Evolutionary conservation across 2,113 vertebrate genomes (phyloP).

Genomic region (zebrafish (Danio rerio)): DNA sequence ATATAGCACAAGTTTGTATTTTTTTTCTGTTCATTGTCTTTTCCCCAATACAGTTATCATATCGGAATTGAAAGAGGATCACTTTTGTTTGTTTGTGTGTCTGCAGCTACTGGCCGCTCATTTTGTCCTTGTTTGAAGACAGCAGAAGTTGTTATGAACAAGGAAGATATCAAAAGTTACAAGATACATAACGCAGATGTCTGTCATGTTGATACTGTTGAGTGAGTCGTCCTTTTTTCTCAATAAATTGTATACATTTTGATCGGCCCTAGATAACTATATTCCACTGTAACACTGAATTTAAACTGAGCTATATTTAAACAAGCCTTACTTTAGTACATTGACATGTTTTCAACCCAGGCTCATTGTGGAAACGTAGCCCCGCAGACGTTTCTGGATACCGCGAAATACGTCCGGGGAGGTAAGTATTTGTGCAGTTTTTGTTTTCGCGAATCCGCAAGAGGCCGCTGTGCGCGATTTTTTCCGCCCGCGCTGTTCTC

Average conservation of each 20-base stretch:
- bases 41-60: no score
- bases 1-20: not conserved
- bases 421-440: no score
- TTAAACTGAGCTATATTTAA: not conserved
- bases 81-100: not conserved
- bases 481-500: no score
- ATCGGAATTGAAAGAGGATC: no score
- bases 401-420: no score
- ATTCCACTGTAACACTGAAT: no score
- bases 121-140: slow-evolving; percentile 11
- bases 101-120: not conserved
- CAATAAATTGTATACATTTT: not conserved
- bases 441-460: no score
- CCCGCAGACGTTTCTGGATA: no score
- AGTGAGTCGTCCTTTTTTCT: slow-evolving; percentile 41
- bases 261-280: not conserved
- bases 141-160: not conserved
- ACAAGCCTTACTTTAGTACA: not conserved
- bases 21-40: not conserved
- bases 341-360: no score
- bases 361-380: no score
- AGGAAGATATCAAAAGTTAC: not conserved
- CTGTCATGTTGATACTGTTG: slow-evolving; percentile 18
- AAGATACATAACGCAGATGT: not conserved
- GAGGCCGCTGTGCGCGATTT: no score